phyloP scores from a whole-genome alignment of 1,140 invertebrate genomes.

The Cherax destructor region DNA sequence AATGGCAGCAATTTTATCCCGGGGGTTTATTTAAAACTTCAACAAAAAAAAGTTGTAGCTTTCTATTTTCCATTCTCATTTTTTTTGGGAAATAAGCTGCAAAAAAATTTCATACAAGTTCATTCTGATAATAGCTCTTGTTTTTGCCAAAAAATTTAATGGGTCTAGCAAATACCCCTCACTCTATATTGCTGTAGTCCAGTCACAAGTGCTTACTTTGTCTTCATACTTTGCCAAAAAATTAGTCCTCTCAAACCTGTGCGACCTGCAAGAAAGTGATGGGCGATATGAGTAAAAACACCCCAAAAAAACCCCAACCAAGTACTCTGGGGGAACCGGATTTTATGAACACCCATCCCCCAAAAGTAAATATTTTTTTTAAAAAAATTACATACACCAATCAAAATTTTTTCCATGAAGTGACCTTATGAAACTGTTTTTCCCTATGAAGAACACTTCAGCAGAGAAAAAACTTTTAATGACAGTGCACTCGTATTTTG shows the following conservation, averaged over 20 bases:
- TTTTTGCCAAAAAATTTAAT: background rate
- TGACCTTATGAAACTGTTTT: no score
- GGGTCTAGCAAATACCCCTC: background rate
- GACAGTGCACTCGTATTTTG: no score
- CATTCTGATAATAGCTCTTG: background rate
- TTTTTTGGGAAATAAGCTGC: no score
- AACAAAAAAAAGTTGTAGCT: background rate
- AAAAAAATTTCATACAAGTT: background rate
- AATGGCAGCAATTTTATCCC: no score
- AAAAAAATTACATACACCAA: no score
- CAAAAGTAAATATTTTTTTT: background rate
- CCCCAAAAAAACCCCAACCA: background rate
- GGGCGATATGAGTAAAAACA: slow-evolving; percentile 27
- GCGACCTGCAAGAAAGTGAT: slow-evolving; percentile 61
- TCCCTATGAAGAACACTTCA: no score
- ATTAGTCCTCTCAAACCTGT: slow-evolving; percentile 45
- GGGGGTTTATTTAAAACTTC: background rate
- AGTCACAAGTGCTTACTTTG: background rate
- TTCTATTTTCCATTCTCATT: background rate
- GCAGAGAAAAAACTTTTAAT: no score
- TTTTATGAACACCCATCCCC: background rate
- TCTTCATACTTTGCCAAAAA: slow-evolving; percentile 38
- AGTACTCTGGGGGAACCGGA: background rate
- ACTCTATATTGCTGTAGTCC: slow-evolving; percentile 10
- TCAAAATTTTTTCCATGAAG: no score